Evolutionary conservation across 2,113 vertebrate genomes (phyloP).

Genomic region (Corvus cornix): DNA sequence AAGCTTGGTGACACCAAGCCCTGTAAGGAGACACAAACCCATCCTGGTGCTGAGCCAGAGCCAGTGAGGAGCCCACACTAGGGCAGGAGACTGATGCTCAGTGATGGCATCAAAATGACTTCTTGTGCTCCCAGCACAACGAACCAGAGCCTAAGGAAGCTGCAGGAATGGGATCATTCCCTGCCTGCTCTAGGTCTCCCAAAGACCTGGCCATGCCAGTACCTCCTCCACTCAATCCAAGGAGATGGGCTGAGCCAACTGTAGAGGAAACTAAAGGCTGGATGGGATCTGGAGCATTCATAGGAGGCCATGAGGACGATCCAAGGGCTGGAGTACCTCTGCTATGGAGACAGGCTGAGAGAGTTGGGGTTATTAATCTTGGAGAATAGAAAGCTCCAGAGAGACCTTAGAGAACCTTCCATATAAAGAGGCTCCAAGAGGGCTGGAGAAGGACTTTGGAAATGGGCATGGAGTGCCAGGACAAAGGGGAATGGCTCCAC

Average conservation of each 20-base stretch:
- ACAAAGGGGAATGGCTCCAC: not conserved
- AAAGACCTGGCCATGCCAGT: not conserved
- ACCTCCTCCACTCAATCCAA: not conserved
- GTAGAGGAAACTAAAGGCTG: not conserved
- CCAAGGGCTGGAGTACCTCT: not conserved
- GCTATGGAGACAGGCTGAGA: not conserved
- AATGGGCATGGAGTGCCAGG: not conserved
- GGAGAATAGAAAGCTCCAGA: not conserved
- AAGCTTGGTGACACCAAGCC: not conserved
- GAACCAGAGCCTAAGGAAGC: not conserved
- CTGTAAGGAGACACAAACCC: not conserved
- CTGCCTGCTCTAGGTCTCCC: not conserved
- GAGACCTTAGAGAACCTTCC: not conserved
- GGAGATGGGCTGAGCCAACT: not conserved
- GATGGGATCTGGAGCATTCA: not conserved
- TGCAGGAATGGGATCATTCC: not conserved
- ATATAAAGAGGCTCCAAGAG: not conserved
- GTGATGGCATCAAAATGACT: not conserved
- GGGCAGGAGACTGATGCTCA: accelerated
- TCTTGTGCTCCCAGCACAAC: not conserved
- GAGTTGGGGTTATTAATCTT: not conserved
- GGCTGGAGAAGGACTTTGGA: not conserved
- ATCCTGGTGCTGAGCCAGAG: not conserved
- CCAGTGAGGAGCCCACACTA: not conserved
- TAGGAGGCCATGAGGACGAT: not conserved